Percentiles rank a stretch among this genome's conserved stretches.
phyloP scores from a whole-genome alignment of 2,888 invertebrate species.

The Mechanitis messenoides region DNA sequence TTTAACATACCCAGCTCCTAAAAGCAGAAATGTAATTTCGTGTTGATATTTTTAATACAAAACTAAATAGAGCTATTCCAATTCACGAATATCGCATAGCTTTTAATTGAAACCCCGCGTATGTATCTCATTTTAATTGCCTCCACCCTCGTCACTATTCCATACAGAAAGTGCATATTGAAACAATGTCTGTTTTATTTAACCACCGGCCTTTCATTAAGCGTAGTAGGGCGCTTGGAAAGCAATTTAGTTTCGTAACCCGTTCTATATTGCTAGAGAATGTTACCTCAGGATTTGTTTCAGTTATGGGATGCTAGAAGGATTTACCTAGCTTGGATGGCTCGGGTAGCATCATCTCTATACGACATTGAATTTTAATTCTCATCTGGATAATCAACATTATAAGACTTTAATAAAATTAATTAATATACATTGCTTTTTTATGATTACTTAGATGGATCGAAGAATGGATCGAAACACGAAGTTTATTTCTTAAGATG shows the following conservation, averaged over 20 bases:
- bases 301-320: constrained; percentile 15
- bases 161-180: constrained; percentile 18
- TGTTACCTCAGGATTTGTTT: constrained; percentile 23
- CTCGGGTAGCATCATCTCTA: constrained; percentile 11
- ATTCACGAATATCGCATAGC: too few species aligned
- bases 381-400: constrained; percentile 9
- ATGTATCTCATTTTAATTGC: background rate
- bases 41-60: too few species aligned
- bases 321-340: constrained; percentile 15
- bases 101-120: background rate
- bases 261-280: constrained; percentile 30
- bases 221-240: constrained; percentile 40
- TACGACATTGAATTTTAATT: constrained; percentile 6
- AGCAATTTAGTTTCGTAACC: constrained; percentile 52
- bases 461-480: too few species aligned
- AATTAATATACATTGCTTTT: too few species aligned
- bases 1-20: too few species aligned
- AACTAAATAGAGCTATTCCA: too few species aligned
- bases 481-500: too few species aligned
- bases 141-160: background rate
- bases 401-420: too few species aligned
- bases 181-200: constrained; percentile 29
- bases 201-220: constrained; percentile 36
- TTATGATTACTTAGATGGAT: too few species aligned
- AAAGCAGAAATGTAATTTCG: too few species aligned